Base-by-base conservation (phyloP, 2,797 vertebrate genomes). In the Hypotaenidia okinawae region DNA sequence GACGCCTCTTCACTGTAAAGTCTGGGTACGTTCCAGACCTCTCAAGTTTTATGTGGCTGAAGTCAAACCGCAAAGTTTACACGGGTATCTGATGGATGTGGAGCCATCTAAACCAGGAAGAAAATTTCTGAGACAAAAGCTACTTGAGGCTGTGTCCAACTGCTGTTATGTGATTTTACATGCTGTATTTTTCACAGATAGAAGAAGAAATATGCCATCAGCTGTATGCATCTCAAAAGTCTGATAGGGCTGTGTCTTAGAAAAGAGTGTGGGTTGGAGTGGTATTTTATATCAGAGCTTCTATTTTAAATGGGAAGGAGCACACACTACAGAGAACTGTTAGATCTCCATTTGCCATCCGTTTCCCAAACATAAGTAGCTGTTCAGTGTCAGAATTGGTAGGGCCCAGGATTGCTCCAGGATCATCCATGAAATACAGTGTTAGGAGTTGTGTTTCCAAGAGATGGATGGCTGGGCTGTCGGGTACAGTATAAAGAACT, bases 301-400 rank as follows among this genome's bases (percentile, higher is more conserved):
- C 85, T 87, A 6, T 87, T 91, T 95, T 28, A 73, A 74, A 77
- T 49, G 80, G 75, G 84, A 68, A 88, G 73, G 68, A 92, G 80
- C 51, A 43, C 79, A 81, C 54, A 4, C 73, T 58, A 41, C 77
- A 70, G 70, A 64, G 78, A 75, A 39, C 23, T 43, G 77, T 41
- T 73, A 80, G 76, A 69, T 68, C 52, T 64, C 75, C 63, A 16
- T 47, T 78, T 87, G 66, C 84, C 49, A 16, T 82, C 49, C 28
- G 37, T 30, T 3, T 37, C 52, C 75, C 63, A 81, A 59, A 72
- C 25, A 51, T 17, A 74, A 69, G 28, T 55, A 66, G 19, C 57
- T 76, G 61, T 70, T 86, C 41, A 12, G 28, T 80, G 74, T 45
- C 88, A 61, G 82, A 59, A 35, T 52, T n/a, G 30, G 25, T 64